phyloP scores from a whole-genome alignment of 2,888 invertebrate species.

The Crioceris asparagi region DNA sequence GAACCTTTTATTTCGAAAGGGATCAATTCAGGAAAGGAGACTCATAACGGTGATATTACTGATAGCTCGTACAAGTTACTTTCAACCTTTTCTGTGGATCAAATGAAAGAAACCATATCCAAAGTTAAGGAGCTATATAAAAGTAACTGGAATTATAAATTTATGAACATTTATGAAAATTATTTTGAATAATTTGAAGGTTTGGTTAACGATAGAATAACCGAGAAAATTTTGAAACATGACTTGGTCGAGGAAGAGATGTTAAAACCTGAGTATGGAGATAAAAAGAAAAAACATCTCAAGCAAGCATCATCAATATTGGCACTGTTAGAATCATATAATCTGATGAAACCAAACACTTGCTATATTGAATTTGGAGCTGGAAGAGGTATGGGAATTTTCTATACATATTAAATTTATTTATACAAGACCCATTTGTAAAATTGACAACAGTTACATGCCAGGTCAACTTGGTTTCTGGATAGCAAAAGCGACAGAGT shows the following conservation, averaged over 20 bases:
- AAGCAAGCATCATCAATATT: slow-evolving; percentile 69
- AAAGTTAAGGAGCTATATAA: slow-evolving; percentile 39
- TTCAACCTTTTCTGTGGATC: slow-evolving; percentile 33
- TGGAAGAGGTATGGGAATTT: slow-evolving; percentile 72
- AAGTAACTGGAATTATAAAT: slow-evolving; percentile 17
- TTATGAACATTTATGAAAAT: not conserved
- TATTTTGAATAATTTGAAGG: slow-evolving; percentile 14
- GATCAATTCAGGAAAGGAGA: slow-evolving; percentile 40
- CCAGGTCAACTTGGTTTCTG: slow-evolving; percentile 70
- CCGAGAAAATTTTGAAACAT: slow-evolving; percentile 37
- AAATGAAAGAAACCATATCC: slow-evolving; percentile 35
- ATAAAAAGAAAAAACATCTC: slow-evolving; percentile 60
- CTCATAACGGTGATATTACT: slow-evolving; percentile 8
- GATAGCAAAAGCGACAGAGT: slow-evolving; percentile 50
- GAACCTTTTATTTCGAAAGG: slow-evolving; percentile 46
- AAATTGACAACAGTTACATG: slow-evolving; percentile 6
- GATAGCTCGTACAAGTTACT: slow-evolving; percentile 29
- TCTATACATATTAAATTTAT: no score
- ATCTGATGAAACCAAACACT: slow-evolving; percentile 49
- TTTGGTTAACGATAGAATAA: slow-evolving; percentile 26
- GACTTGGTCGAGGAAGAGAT: slow-evolving; percentile 41
- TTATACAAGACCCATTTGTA: no score
- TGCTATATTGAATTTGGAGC: slow-evolving; percentile 83
- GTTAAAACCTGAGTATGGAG: slow-evolving; percentile 45
- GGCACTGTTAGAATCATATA: slow-evolving; percentile 51